Evolutionary conservation across 2,797 vertebrate genomes (phyloP).

Genomic region (Enteromius unitaeniatus): DNA sequence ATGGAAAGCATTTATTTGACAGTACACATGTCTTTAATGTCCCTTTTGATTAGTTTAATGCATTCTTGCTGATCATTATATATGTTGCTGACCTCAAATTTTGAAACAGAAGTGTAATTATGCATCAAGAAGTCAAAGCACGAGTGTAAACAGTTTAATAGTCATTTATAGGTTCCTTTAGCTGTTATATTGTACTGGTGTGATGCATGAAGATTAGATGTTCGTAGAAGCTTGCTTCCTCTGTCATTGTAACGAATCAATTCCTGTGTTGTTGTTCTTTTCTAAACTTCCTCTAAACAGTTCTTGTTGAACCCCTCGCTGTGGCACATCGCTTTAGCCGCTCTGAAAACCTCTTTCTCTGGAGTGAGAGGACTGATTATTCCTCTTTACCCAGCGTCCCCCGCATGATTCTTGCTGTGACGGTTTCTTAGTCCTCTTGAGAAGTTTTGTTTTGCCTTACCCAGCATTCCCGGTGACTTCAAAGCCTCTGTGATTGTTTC

Average conservation of each 20-base stretch:
- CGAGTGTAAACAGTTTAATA: conserved; percentile 28
- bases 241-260: conserved; percentile 40
- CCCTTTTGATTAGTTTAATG: not conserved
- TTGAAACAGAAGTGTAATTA: conserved; percentile 60
- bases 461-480: conserved; percentile 70
- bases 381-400: conserved; percentile 43
- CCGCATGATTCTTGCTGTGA: conserved; percentile 68
- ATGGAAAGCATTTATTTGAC: not conserved
- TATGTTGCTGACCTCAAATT: not conserved
- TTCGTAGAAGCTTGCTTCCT: conserved; percentile 5
- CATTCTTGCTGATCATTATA: not conserved
- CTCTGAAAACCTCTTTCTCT: conserved; percentile 47
- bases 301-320: conserved; percentile 20
- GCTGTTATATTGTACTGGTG: not conserved
- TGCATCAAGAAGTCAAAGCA: conserved; percentile 49
- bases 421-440: conserved; percentile 70
- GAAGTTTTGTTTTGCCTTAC: conserved; percentile 60
- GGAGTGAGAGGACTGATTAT: not conserved
- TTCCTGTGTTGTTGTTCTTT: conserved; percentile 5
- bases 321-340: conserved; percentile 34
- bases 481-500: conserved; percentile 71
- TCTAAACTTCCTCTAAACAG: not conserved
- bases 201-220: not conserved
- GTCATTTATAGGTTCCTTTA: not conserved
- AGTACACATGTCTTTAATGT: not conserved